Base-by-base conservation (phyloP, 2,888 invertebrate species). In the Caenorhabditis japonica region DNA sequence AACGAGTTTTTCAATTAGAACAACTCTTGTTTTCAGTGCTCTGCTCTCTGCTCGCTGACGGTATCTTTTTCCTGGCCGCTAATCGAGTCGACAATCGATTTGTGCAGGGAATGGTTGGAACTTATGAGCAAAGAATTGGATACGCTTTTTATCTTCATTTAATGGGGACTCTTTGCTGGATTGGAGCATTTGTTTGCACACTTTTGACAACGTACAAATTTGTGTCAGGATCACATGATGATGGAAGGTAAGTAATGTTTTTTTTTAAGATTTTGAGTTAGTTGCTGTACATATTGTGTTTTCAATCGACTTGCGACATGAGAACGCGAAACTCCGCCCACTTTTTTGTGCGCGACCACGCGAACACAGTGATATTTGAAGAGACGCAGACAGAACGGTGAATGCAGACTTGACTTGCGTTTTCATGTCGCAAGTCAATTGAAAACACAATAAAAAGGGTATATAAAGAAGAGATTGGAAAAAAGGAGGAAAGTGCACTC, bases 141-240 rank as follows among this genome's bases (percentile, higher is more conserved):
- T 85, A 85, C 69, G 85, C 85, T 25, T 86, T 85, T 80, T 86
- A 87, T 68, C 77, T 86, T 4, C 86, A 86, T 68, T 53, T 86
- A 41, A 76, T 86, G 68, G 86, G 86, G 38, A 86, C 86, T 23
- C 55, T 85, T 34, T 82, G 82, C 59, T 86, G 83, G 83, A 66
- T 79, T 23, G 61, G 75, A 21, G 86, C 85, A 12, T 86, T 85
- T 64, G 44, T 86, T 17, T 79, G 77, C 66, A 81, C 84, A 1
- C 72, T 86, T 13, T 68, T 79, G 36, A 86, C 86, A 38, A 85
- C 86, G 5, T 86, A 86, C 75, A 84, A 87, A 27, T 75, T 79
- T 52, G 71, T 81, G 17, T 51, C 77, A 15, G 77, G 75, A 43
- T 51, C 49, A 10, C 60, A 75, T 19, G 76, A 76, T 21, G 76